Conservation (phyloP, 2,888 invertebrate species). For the Trichacis sp. region DNA sequence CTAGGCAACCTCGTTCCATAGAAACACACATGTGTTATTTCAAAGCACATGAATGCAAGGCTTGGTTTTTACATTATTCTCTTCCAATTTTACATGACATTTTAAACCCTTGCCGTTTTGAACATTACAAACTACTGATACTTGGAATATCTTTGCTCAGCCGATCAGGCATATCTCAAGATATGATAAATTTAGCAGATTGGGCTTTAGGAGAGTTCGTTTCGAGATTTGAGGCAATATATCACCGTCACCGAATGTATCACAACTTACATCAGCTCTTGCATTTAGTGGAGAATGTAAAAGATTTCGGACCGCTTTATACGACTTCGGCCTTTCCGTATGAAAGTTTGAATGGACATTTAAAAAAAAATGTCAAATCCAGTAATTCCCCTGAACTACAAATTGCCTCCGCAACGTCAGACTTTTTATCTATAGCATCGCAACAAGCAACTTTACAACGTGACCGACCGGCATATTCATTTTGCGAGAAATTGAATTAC, state of each 20-base stretch:
- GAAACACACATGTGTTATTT: conserved; percentile 4
- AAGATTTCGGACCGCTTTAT: conserved; percentile 1
- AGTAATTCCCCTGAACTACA: background rate
- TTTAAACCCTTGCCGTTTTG: conserved; percentile 4
- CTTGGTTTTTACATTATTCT: conserved; percentile 9
- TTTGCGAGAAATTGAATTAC: too few species aligned
- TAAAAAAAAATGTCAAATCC: background rate
- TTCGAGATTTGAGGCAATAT: background rate
- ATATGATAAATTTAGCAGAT: conserved; percentile 5
- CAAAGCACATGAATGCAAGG: conserved; percentile 9
- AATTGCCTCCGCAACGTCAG: background rate
- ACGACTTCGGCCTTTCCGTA: background rate
- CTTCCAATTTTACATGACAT: conserved; percentile 4
- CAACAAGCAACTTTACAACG: too few species aligned
- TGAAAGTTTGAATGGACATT: conserved; percentile 5
- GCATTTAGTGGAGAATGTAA: too few species aligned
- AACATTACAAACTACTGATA: conserved; percentile 15
- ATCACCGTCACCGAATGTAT: background rate
- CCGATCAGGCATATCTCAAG: conserved; percentile 7
- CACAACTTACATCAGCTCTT: conserved; percentile 6
- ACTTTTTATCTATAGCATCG: too few species aligned
- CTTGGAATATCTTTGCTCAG: conserved; percentile 8
- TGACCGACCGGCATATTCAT: too few species aligned
- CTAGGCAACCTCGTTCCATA: conserved; percentile 7
- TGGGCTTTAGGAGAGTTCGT: conserved; percentile 3